phyloP scores from a whole-genome alignment of 1,140 invertebrate species.

The Macrobrachium rosenbergii region DNA sequence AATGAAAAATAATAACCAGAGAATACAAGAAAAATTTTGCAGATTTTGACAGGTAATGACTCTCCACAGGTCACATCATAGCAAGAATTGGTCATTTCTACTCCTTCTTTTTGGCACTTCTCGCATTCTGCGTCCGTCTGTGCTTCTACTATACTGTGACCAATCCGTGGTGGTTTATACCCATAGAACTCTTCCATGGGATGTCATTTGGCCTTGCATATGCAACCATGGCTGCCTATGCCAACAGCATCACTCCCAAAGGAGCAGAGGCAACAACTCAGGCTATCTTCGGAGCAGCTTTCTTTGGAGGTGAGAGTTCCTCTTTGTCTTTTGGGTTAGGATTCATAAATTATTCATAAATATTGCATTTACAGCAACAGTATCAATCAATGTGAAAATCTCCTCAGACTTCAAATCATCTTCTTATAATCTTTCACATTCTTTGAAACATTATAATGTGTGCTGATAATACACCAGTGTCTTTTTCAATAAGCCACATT shows the following conservation, averaged over 20 bases:
- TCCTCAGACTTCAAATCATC: background rate
- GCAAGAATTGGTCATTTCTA: slow-evolving; percentile 33
- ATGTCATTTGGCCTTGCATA: slow-evolving; percentile 50
- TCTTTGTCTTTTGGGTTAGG: background rate
- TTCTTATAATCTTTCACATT: too few relatives aligned
- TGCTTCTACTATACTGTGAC: slow-evolving; percentile 37
- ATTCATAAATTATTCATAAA: too few relatives aligned
- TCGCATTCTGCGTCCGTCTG: slow-evolving; percentile 40
- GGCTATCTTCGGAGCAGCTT: slow-evolving; percentile 44
- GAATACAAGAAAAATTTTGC: too few relatives aligned
- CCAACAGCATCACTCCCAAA: slow-evolving; percentile 39
- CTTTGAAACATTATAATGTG: too few relatives aligned
- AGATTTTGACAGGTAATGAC: too few relatives aligned
- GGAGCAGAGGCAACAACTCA: slow-evolving; percentile 45
- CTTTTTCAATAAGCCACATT: too few relatives aligned
- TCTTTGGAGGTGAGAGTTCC: slow-evolving; percentile 38
- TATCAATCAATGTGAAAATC: background rate
- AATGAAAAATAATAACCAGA: too few relatives aligned
- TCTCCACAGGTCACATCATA: slow-evolving; percentile 45
- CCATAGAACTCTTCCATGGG: slow-evolving; percentile 51
- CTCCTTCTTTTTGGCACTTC: slow-evolving; percentile 29
- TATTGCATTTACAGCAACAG: too few relatives aligned
- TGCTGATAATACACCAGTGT: too few relatives aligned
- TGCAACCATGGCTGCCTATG: slow-evolving; percentile 40
- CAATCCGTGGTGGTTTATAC: slow-evolving; percentile 54